phyloP scores from a whole-genome alignment of 2,113 vertebrate genomes.

The Alces alces region DNA sequence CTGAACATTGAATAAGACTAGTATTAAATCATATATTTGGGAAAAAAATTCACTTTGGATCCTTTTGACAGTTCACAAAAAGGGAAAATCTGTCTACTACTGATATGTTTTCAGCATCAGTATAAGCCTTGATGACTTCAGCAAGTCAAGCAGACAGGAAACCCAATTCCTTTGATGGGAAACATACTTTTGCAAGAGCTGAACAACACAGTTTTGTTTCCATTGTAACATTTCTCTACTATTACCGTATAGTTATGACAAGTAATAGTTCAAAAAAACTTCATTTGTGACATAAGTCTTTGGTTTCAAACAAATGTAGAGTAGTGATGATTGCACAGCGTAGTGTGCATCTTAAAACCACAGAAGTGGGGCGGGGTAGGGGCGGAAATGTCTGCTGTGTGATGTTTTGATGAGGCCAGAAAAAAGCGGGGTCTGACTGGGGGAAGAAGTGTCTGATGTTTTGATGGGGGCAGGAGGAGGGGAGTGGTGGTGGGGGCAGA shows the following conservation, averaged over 20 bases:
- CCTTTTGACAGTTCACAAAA: neutral
- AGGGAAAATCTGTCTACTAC: neutral
- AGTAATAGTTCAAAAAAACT: neutral
- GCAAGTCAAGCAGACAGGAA: neutral
- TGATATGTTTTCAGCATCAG: neutral
- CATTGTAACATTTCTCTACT: neutral
- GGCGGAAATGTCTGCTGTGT: fast-evolving
- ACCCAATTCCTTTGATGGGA: neutral
- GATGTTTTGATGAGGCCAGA: neutral
- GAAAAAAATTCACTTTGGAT: neutral
- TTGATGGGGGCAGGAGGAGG: neutral
- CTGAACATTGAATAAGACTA: neutral
- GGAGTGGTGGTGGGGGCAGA: fast-evolving
- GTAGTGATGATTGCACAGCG: neutral
- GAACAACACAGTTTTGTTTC: neutral
- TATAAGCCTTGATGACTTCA: neutral
- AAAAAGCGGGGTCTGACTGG: too few relatives aligned
- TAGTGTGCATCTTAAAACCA: neutral
- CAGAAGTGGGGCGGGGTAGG: neutral
- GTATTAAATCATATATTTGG: neutral
- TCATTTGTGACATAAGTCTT: neutral
- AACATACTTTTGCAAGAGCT: neutral
- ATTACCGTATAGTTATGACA: neutral
- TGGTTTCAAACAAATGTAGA: neutral
- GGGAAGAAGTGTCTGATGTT: too few relatives aligned